These are phyloP conservation scores for Drosophila serrata DNA, from an alignment of 1,140 invertebrate genomes.

Conservation along the genomic window DNA sequence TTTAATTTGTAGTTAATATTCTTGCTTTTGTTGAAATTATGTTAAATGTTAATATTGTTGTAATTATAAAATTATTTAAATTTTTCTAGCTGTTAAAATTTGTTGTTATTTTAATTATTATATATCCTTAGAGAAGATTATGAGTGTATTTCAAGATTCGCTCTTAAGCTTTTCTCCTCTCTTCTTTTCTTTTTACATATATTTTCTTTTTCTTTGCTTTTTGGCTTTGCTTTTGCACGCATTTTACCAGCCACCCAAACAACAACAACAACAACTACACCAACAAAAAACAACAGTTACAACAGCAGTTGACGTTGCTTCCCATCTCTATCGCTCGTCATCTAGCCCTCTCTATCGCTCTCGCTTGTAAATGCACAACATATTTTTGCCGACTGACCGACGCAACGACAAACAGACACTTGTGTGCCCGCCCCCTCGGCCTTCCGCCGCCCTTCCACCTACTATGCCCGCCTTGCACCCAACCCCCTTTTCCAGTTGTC, in stretches of 20 bases:
- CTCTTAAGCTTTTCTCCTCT: neutral
- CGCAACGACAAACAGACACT: slow-evolving; percentile 51
- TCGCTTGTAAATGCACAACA: slow-evolving; percentile 72
- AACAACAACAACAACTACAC: slow-evolving; percentile 34
- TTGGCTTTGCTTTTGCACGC: slow-evolving; percentile 61
- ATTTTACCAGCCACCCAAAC: slow-evolving; percentile 63
- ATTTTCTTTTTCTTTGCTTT: slow-evolving; percentile 11
- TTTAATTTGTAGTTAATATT: too few relatives aligned
- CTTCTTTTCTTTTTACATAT: neutral
- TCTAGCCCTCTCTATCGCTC: slow-evolving; percentile 24
- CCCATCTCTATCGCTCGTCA: slow-evolving; percentile 22
- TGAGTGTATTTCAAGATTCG: slow-evolving; percentile 28
- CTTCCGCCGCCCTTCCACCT: slow-evolving; percentile 12
- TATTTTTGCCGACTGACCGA: slow-evolving; percentile 79
- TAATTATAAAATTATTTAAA: neutral
- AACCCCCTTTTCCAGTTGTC: slow-evolving; percentile 2
- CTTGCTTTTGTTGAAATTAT: neutral
- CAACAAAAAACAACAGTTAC: slow-evolving; percentile 72
- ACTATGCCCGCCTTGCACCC: neutral
- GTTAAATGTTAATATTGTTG: neutral
- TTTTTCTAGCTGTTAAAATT: neutral
- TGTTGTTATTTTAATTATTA: neutral
- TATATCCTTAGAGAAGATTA: neutral
- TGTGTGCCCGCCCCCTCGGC: slow-evolving; percentile 44
- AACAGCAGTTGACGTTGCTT: slow-evolving; percentile 46